Evolutionary conservation across 2,797 vertebrate species (phyloP), one percentile per base, ranked within the genome.

Genomic region (Geotrypetes seraphini): DNA sequence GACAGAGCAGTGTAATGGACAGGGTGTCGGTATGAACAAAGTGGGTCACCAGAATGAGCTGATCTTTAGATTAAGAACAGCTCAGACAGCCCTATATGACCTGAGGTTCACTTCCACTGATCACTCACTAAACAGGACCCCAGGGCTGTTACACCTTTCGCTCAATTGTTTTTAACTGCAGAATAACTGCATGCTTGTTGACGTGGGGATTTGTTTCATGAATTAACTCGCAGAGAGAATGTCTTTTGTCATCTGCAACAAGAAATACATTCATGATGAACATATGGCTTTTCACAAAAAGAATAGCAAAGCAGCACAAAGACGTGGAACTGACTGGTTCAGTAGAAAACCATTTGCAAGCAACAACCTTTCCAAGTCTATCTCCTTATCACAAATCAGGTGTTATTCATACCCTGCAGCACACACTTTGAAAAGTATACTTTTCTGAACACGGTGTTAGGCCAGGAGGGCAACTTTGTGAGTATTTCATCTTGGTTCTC

Each of bases 391-490:
- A 39, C 60, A 69, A 26, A 55, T 44, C 36, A 2, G 10, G 64
- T 53, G 54, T 67, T 67, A 69, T 71, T 71, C 67, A 46, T 53
- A 54, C 12, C 10, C 5, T 56, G 16, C 8, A n/a, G n/a, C n/a
- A 37, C 33, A 62, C 17, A 47, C 40, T 63, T 52, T 34, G 54
- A 55, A 52, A 59, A 43, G 29, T 53, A 46, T 43, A 28, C 30
- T 40, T 43, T 39, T n/a, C 36, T 48, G 26, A 40, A 46, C 51
- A 28, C 45, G 39, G 45, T 7, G 25, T 49, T 49, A 11, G 21
- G 7, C 23, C n/a, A n/a, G n/a, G n/a, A n/a, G n/a, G n/a, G n/a
- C n/a, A n/a, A n/a, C n/a, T n/a, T n/a, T n/a, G n/a, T n/a, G n/a
- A n/a, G n/a, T n/a, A n/a, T n/a, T n/a, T n/a, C n/a, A n/a, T n/a